These are phyloP conservation scores for Leucania comma DNA, from an alignment of 2,888 invertebrate species.

Conservation along the genomic window DNA sequence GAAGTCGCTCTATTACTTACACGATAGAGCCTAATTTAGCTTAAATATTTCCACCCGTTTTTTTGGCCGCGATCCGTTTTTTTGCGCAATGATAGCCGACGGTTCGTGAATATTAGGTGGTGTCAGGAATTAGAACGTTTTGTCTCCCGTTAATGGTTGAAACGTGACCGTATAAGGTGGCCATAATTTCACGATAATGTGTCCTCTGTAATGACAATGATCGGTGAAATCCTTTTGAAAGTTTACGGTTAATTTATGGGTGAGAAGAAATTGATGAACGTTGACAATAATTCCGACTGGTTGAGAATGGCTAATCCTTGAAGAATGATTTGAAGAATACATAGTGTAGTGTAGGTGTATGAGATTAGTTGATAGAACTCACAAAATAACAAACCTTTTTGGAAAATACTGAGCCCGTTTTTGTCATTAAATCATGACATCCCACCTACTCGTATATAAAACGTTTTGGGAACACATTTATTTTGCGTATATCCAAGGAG, in stretches of 20 bases:
- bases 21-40: constrained; percentile 66
- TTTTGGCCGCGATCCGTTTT: constrained; percentile 63
- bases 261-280: constrained; percentile 71
- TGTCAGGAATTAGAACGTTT: constrained; percentile 88
- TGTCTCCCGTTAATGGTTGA: constrained; percentile 88
- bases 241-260: constrained; percentile 82
- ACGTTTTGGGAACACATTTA: too few relatives aligned
- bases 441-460: too few relatives aligned
- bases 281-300: constrained; percentile 56
- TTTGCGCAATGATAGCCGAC: constrained; percentile 89
- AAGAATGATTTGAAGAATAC: constrained; percentile 63
- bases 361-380: not conserved
- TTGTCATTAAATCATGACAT: too few relatives aligned
- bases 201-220: constrained; percentile 85
- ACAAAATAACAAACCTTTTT: not conserved
- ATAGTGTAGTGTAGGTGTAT: not conserved
- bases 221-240: constrained; percentile 79
- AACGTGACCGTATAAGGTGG: constrained; percentile 87
- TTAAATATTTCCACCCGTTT: constrained; percentile 37
- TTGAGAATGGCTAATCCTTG: constrained; percentile 69
- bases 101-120: constrained; percentile 88
- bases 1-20: constrained; percentile 24
- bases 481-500: too few relatives aligned
- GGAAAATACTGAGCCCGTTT: not conserved
- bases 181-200: constrained; percentile 87